Conservation (phyloP, 2,113 vertebrate species). For the Eurystomus gularis region DNA sequence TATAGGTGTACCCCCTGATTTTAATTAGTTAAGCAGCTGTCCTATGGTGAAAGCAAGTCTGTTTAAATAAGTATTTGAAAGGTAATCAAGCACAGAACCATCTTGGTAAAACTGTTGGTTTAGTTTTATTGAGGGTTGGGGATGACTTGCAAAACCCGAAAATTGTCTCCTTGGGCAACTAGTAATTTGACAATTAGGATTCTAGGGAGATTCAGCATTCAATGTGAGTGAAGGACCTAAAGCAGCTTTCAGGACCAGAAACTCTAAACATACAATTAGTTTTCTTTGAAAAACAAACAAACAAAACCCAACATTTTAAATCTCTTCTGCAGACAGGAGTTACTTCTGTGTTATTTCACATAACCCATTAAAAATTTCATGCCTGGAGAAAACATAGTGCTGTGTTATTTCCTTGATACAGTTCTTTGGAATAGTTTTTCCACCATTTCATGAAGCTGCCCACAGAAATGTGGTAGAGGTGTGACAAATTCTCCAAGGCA, state of each 20-base stretch:
- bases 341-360: neutral
- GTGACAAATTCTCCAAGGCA: neutral
- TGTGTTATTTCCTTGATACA: neutral
- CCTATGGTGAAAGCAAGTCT: neutral
- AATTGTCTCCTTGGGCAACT: neutral
- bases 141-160: neutral
- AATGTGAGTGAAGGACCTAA: neutral
- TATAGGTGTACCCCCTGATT: neutral
- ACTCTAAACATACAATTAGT: neutral
- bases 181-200: neutral
- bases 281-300: neutral
- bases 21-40: neutral
- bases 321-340: neutral
- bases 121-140: neutral
- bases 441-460: neutral
- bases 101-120: neutral
- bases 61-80: neutral
- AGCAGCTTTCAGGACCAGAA: neutral
- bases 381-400: neutral
- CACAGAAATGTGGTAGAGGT: neutral
- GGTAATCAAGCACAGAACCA: neutral
- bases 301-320: neutral
- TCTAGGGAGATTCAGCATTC: neutral
- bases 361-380: neutral
- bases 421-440: neutral